phyloP scores from a whole-genome alignment of 2,113 vertebrate species.

The Galeopterus variegatus region DNA sequence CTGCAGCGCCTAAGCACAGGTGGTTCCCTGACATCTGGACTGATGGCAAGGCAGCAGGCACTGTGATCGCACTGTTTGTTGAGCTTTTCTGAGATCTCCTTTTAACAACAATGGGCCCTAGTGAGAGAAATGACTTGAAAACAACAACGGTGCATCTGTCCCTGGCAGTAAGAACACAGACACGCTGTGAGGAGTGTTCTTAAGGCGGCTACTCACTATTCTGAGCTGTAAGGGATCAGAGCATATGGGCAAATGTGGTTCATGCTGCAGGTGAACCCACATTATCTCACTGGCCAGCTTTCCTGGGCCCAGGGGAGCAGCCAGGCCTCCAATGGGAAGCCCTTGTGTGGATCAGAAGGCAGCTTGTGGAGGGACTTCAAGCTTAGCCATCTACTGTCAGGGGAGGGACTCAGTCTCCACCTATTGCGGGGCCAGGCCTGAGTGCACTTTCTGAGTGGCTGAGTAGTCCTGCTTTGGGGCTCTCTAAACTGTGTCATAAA shows the following conservation, averaged over 20 bases:
- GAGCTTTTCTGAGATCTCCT: not conserved
- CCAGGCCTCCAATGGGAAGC: not conserved
- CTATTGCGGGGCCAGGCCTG: not conserved
- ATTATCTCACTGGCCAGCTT: not conserved
- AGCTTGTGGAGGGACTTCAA: not conserved
- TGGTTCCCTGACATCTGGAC: not conserved
- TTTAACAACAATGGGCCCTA: not conserved
- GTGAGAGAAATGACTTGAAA: constrained; percentile 23
- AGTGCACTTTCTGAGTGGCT: not conserved
- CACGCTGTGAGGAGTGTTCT: not conserved
- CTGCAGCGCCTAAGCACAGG: accelerated
- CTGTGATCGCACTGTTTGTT: not conserved
- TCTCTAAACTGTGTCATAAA: not conserved
- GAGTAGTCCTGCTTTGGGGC: not conserved
- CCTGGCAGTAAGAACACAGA: not conserved
- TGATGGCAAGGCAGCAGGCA: not conserved
- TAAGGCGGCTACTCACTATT: not conserved
- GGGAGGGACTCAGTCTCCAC: not conserved
- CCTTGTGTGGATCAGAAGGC: not conserved
- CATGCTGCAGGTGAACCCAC: accelerated
- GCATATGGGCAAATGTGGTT: accelerated
- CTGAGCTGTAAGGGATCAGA: accelerated
- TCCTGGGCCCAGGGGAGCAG: not conserved
- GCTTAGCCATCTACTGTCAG: too few relatives aligned
- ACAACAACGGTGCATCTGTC: not conserved